Evolutionary conservation across 2,113 vertebrate genomes (phyloP).

Genomic region (Emberiza fucata): DNA sequence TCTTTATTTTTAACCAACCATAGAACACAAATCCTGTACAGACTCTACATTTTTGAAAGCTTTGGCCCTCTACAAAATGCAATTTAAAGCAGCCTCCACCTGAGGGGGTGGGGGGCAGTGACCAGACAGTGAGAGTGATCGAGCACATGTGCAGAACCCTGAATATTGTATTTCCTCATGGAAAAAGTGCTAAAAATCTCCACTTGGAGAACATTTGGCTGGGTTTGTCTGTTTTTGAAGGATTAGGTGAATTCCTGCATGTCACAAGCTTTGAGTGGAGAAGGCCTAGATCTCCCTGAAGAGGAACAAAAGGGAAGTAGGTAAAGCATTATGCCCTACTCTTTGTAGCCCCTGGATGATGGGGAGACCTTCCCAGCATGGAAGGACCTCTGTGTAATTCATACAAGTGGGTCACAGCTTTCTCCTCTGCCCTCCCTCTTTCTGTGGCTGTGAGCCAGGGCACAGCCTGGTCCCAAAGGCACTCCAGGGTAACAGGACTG

Average conservation of each 20-base stretch:
- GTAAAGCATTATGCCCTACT: neutral
- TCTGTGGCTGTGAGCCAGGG: neutral
- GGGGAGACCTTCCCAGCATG: neutral
- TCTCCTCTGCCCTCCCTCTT: rapidly evolving
- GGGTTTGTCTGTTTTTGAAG: neutral
- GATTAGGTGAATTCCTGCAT: neutral
- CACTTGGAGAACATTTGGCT: neutral
- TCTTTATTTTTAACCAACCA: neutral
- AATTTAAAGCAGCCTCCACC: neutral
- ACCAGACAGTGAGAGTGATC: neutral
- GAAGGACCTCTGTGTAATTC: neutral
- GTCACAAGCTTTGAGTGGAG: neutral
- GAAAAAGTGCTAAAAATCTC: neutral
- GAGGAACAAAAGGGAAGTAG: neutral
- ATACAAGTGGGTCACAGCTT: neutral
- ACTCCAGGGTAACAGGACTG: neutral
- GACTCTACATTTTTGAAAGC: neutral
- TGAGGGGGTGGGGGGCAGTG: neutral
- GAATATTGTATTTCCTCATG: neutral
- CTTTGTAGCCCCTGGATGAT: neutral
- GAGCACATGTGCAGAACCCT: rapidly evolving
- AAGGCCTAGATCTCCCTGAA: neutral
- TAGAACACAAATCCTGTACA: neutral
- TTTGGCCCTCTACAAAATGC: neutral
- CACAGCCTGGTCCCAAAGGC: neutral